These are phyloP conservation scores for Lasioglossum albipes DNA, from an alignment of 1,140 invertebrate genomes.

Conservation along the genomic window DNA sequence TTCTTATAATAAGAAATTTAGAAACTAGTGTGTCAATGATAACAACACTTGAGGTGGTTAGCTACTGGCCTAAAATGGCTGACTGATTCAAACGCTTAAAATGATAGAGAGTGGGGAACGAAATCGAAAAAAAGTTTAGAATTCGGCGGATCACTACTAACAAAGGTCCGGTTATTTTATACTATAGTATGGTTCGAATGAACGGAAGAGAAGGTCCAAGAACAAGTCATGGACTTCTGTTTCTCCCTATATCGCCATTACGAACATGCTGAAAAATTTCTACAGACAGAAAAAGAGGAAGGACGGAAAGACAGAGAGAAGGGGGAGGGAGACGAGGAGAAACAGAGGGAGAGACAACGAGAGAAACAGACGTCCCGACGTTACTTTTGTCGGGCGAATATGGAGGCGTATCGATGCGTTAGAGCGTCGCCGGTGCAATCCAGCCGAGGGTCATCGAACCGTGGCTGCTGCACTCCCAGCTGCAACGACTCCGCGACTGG, in stretches of 20 bases:
- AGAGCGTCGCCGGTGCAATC: slow-evolving; percentile 47
- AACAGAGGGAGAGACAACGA: no score
- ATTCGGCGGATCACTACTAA: no score
- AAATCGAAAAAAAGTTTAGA: no score
- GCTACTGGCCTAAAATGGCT: no score
- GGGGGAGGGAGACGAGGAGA: no score
- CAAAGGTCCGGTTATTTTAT: not conserved
- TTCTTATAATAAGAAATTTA: no score
- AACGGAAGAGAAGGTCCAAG: not conserved
- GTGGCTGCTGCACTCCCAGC: slow-evolving; percentile 32
- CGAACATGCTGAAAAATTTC: slow-evolving; percentile 26
- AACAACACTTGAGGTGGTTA: no score
- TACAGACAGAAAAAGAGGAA: slow-evolving; percentile 1
- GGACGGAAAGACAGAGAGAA: not conserved
- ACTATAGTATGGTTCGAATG: not conserved
- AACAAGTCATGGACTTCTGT: not conserved
- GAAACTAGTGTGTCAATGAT: no score
- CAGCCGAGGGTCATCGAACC: slow-evolving; percentile 50
- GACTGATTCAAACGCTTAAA: no score
- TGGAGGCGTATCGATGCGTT: slow-evolving; percentile 46
- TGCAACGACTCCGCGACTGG: slow-evolving; percentile 41
- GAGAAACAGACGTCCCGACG: slow-evolving; percentile 27
- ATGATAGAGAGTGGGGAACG: no score
- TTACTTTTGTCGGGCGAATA: slow-evolving; percentile 51
- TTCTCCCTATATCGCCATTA: not conserved